phyloP scores from a whole-genome alignment of 2,797 vertebrate genomes.

The Pogonophryne albipinna region DNA sequence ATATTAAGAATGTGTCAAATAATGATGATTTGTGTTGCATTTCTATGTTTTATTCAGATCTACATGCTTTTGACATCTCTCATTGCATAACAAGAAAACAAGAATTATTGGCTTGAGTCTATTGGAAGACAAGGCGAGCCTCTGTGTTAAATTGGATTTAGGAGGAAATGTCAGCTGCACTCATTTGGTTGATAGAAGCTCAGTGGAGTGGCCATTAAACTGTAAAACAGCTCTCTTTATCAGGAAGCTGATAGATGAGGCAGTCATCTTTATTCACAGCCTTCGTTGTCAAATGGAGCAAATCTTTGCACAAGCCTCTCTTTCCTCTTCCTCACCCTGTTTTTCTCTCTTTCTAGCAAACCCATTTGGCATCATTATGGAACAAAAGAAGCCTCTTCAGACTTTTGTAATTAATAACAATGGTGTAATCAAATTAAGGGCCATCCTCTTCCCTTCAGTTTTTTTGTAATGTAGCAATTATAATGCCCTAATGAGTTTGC shows the following conservation, averaged over 20 bases:
- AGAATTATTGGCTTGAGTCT: slow-evolving; percentile 48
- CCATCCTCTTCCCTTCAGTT: slow-evolving; percentile 13
- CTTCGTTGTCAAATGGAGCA: slow-evolving; percentile 57
- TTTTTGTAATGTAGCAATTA: slow-evolving; percentile 54
- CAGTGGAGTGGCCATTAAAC: slow-evolving; percentile 72
- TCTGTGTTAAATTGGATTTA: slow-evolving; percentile 61
- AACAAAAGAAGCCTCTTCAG: slow-evolving; percentile 29
- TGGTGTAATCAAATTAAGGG: slow-evolving; percentile 67
- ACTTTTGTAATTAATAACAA: slow-evolving; percentile 64
- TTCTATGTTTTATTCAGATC: slow-evolving; percentile 41
- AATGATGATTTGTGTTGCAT: slow-evolving; percentile 3
- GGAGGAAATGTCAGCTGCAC: slow-evolving; percentile 66
- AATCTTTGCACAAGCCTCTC: slow-evolving; percentile 43
- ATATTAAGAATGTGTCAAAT: slow-evolving; percentile 4
- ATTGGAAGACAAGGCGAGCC: slow-evolving; percentile 47
- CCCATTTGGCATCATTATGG: slow-evolving; percentile 9
- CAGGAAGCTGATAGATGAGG: slow-evolving; percentile 67
- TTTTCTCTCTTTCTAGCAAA: slow-evolving; percentile 17
- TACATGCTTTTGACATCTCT: slow-evolving; percentile 18
- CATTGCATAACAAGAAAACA: slow-evolving; percentile 48
- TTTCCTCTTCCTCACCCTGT: background rate
- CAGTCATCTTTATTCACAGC: slow-evolving; percentile 71
- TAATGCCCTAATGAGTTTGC: slow-evolving; percentile 61
- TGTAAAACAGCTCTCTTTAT: slow-evolving; percentile 68
- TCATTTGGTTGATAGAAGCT: slow-evolving; percentile 73